Evolutionary conservation across 2,113 vertebrate species (phyloP), one percentile per base, ranked within the genome.

Genomic region (Hemichromis elongatus): DNA sequence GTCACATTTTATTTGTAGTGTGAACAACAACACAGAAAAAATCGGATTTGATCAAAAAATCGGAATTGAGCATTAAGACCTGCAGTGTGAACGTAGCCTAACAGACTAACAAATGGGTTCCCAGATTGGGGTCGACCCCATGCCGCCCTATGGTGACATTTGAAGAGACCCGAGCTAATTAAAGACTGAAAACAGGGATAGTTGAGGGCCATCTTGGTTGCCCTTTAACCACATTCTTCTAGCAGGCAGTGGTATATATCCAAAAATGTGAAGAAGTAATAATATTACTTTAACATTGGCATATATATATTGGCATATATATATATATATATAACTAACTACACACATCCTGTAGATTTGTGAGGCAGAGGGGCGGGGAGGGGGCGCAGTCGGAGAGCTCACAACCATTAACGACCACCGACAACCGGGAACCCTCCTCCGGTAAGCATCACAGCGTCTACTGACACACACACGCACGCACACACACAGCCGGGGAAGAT

Each of bases 401-500:
- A 78, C 82, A 79, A 83, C 89, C 88, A 91, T 94, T 92, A 92
- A 92, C 90, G 91, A 91, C 91, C 92, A 88, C 92, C 87, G 91
- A 91, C 75, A 57, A 89, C 92, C 82, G 93, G 92, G 91, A 84
- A 89, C 84, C 90, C 81, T 93, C 86, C 89, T 84, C 89, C 85
- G 81, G 87, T 81, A 82, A 82, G 87, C 90, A 82, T 52, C 90
- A 10, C 84, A 52, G 68, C 79, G 42, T 73, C 68, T 28, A 28
- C 33, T 54, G 79, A 77, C 84, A 92, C 86, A 89, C 88, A 89
- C 88, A 87, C 59, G 7, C 30, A 63, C 59, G 10, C 59, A 7
- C 63, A 24, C 63, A 24, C 37, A 6, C n/a, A 42, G 85, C 86
- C 93, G 91, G 94, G 93, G 94, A 97, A 96, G 96, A 99, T 98